phyloP scores from a whole-genome alignment of 2,113 vertebrate species.

The Scortum barcoo region DNA sequence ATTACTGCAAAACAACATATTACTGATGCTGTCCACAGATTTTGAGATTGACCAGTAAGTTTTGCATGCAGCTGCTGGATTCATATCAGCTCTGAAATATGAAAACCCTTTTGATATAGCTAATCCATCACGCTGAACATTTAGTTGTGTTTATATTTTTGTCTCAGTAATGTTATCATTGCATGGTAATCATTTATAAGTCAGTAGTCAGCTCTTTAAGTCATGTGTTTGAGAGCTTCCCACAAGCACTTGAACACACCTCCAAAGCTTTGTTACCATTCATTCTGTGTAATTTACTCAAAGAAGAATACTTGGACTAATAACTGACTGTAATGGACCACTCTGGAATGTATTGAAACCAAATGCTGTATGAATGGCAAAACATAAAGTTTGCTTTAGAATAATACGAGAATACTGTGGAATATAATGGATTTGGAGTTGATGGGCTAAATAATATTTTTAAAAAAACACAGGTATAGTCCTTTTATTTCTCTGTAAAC shows the following conservation, averaged over 20 bases:
- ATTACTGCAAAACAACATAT: not conserved
- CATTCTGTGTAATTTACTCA: not conserved
- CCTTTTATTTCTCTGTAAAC: conserved; percentile 28
- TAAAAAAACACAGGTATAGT: not conserved
- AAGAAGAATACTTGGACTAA: not conserved
- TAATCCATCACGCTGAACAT: not conserved
- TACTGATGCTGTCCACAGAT: not conserved
- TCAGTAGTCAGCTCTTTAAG: not conserved
- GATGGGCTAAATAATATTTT: not conserved
- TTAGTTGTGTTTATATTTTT: not conserved
- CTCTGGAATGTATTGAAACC: not conserved
- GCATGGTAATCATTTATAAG: not conserved
- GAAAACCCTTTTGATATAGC: not conserved
- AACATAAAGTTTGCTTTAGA: not conserved
- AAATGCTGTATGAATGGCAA: not conserved
- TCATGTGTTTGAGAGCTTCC: not conserved
- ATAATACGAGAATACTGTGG: too few relatives aligned
- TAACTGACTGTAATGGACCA: not conserved
- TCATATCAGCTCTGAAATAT: not conserved
- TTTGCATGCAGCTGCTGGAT: not conserved
- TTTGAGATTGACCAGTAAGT: not conserved
- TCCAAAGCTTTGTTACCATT: not conserved
- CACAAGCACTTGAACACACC: not conserved
- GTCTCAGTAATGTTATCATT: not conserved
- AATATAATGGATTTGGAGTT: not conserved